Base-by-base conservation (phyloP, 2,888 invertebrate species). In the Acrocyrtus sp. region DNA sequence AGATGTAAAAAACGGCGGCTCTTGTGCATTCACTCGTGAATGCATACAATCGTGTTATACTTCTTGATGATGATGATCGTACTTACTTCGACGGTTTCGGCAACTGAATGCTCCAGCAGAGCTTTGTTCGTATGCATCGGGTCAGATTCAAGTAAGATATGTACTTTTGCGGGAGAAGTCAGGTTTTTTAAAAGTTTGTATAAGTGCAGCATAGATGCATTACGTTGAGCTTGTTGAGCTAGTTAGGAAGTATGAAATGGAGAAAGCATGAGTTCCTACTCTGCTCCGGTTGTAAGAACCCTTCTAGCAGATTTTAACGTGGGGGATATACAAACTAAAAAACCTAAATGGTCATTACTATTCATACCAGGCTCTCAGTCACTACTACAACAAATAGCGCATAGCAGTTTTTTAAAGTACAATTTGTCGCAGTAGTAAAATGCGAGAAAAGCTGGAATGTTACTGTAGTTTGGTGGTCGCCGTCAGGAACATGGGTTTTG, bases 331-430 rank as follows among this genome's bases (percentile, higher is more conserved):
- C 69, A 69, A 69, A 66, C 60, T 19, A 34, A 19, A 60, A 68
- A 39, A 27, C 48, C 61, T 61, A 69, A 69, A 61, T 69, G 69
- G 69, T 56, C 61, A 69, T 69, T 69, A 69, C 69, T 69, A 69
- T 69, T 69, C 69, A 69, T 69, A 69, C 69, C 69, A 61, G 60
- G 61, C 61, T 47, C 48, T 43, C 61, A 69, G 69, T 69, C 69
- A 34, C 56, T 53, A 27, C 26, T 67, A n/a, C n/a, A n/a, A n/a
- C n/a, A n/a, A n/a, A n/a, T n/a, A n/a, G n/a, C n/a, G n/a, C n/a
- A n/a, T n/a, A n/a, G n/a, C n/a, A n/a, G n/a, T n/a, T 53, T 53
- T 60, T 68, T 51, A 5, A 26, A 54, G 45, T 61, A 69, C 69
- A 69, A 69, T 69, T 69, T 69, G 69, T 69, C 69, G 69, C 69